These are phyloP conservation scores for Amphimallon solstitiale DNA, from an alignment of 2,888 invertebrate genomes.

Conservation along the genomic window DNA sequence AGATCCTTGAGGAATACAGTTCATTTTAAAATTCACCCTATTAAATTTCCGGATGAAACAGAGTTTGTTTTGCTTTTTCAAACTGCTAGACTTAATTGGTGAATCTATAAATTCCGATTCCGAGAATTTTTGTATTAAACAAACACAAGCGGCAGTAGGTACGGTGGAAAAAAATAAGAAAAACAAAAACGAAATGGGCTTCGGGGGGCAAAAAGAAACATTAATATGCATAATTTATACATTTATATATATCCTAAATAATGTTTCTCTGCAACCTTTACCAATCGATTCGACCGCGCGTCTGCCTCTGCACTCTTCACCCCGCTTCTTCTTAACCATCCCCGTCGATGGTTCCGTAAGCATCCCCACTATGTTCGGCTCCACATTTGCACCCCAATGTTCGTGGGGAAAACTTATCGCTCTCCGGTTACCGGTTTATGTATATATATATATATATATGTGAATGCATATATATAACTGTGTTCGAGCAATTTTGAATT, in stretches of 20 bases:
- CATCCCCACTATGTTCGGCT: constrained; percentile 1
- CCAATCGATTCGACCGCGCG: constrained; percentile 16
- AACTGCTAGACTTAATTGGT: no score
- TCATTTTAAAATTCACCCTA: no score
- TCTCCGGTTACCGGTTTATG: no score
- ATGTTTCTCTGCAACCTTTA: constrained; percentile 14
- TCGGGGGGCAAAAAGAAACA: background rate
- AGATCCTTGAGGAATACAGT: no score
- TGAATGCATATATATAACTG: no score
- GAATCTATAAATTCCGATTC: no score
- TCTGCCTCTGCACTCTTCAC: background rate
- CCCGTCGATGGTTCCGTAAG: background rate
- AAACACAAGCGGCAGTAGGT: background rate
- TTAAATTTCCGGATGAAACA: no score
- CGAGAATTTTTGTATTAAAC: no score
- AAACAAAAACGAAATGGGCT: background rate
- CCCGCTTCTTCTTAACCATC: background rate
- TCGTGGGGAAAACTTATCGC: background rate
- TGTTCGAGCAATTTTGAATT: no score
- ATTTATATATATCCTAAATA: constrained; percentile 21
- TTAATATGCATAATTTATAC: constrained; percentile 26
- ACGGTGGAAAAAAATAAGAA: background rate
- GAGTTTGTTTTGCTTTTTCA: no score
- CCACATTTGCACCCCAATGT: constrained; percentile 6
- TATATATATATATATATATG: no score